Percentiles rank a stretch among this genome's conserved stretches.
phyloP scores from a whole-genome alignment of 2,888 invertebrate genomes.

The Drosophila recens region DNA sequence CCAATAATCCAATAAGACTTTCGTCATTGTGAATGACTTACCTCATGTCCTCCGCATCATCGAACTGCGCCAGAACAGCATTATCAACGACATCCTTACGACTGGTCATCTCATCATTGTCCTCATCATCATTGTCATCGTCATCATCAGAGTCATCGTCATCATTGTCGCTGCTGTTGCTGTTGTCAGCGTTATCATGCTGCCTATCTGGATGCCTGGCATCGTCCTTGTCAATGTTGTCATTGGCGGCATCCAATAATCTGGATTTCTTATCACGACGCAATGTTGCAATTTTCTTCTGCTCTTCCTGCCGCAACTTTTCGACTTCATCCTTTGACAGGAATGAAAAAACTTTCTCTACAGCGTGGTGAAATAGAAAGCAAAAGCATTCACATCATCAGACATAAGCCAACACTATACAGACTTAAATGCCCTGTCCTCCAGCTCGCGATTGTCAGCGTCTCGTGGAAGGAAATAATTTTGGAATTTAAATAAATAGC shows the following conservation, averaged over 20 bases:
- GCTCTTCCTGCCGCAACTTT: slow-evolving; percentile 97
- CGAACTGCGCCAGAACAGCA: slow-evolving; percentile 64
- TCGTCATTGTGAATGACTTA: slow-evolving; percentile 63
- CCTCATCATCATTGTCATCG: slow-evolving; percentile 46
- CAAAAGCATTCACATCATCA: slow-evolving; percentile 45
- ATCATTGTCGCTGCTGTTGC: slow-evolving; percentile 53
- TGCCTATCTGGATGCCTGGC: slow-evolving; percentile 72
- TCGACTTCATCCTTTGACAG: slow-evolving; percentile 97
- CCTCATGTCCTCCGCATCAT: slow-evolving; percentile 82
- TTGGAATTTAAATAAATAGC: slow-evolving; percentile 59
- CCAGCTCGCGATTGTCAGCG: neutral
- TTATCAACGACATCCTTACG: slow-evolving; percentile 71
- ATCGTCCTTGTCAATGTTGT: slow-evolving; percentile 79
- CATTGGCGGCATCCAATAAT: slow-evolving; percentile 83
- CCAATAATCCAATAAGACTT: slow-evolving; percentile 58
- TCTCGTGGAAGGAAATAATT: slow-evolving; percentile 49
- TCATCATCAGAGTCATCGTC: slow-evolving; percentile 32
- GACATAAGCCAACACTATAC: slow-evolving; percentile 21
- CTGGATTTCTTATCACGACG: slow-evolving; percentile 85
- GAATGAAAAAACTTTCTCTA: slow-evolving; percentile 96
- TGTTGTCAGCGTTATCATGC: slow-evolving; percentile 57
- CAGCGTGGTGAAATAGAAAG: slow-evolving; percentile 22
- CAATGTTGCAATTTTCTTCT: slow-evolving; percentile 91
- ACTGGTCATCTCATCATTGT: slow-evolving; percentile 49
- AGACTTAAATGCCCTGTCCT: slow-evolving; percentile 32